phyloP scores from a whole-genome alignment of 1,140 invertebrate genomes.

The Drosophila burlai region DNA sequence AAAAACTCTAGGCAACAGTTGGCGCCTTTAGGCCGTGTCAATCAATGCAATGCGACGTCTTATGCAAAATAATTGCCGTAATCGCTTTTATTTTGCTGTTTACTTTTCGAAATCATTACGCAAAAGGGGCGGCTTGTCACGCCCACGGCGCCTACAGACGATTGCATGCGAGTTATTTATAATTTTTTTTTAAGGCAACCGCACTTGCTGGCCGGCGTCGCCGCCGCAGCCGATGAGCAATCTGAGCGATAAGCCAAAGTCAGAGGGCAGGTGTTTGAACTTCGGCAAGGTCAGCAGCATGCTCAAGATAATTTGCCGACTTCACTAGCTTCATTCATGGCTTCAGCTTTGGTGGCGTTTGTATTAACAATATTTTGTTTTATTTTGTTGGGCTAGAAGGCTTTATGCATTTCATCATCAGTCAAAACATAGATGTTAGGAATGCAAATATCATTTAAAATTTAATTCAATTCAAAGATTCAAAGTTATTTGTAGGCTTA shows the following conservation, averaged over 20 bases:
- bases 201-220: slow-evolving; percentile 5
- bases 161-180: slow-evolving; percentile 60
- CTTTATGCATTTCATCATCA: slow-evolving; percentile 21
- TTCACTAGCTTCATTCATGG: slow-evolving; percentile 16
- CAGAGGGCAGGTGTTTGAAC: slow-evolving; percentile 79
- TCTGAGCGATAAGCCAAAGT: slow-evolving; percentile 65
- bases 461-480: not conserved
- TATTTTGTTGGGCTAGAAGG: not conserved
- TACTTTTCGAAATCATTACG: slow-evolving; percentile 58
- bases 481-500: not conserved
- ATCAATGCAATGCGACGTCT: slow-evolving; percentile 50
- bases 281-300: slow-evolving; percentile 64
- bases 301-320: slow-evolving; percentile 51
- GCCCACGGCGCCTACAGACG: slow-evolving; percentile 52
- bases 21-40: slow-evolving; percentile 27
- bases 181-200: slow-evolving; percentile 15
- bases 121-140: slow-evolving; percentile 47
- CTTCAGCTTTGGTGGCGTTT: not conserved
- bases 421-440: not conserved
- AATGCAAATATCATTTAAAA: not conserved
- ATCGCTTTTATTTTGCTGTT: slow-evolving; percentile 46
- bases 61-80: slow-evolving; percentile 52
- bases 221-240: slow-evolving; percentile 25
- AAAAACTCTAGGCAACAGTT: not conserved
- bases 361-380: slow-evolving; percentile 1